These are phyloP conservation scores for Halesus radiatus DNA, from an alignment of 1,140 invertebrate genomes.

Conservation along the genomic window DNA sequence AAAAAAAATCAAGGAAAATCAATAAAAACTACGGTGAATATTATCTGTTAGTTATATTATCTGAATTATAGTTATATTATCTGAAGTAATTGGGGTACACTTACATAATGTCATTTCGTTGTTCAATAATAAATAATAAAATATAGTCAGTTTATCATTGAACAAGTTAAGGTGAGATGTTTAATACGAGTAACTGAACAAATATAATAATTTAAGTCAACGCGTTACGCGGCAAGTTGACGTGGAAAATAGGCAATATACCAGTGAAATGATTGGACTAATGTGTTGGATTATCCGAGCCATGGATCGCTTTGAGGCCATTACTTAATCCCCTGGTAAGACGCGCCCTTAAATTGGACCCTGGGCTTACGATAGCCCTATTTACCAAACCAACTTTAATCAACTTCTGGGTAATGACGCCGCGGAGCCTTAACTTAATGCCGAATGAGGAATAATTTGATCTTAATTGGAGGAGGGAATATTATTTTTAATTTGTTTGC, in stretches of 20 bases:
- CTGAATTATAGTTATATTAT: no score
- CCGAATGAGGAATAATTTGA: slow-evolving; percentile 4
- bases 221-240: no score
- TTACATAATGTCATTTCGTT: no score
- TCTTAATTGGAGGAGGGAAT: background rate
- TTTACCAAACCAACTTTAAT: slow-evolving; percentile 36
- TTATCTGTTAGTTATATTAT: no score
- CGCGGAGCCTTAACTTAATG: background rate
- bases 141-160: no score
- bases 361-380: slow-evolving; percentile 9
- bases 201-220: no score
- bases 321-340: slow-evolving; percentile 17
- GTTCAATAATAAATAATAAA: no score
- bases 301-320: background rate
- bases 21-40: no score
- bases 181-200: no score
- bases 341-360: slow-evolving; percentile 1
- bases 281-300: slow-evolving; percentile 9
- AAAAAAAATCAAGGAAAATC: no score
- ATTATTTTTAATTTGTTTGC: background rate
- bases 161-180: no score
- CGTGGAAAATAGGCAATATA: background rate
- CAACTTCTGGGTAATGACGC: slow-evolving; percentile 25
- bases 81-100: no score
- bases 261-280: slow-evolving; percentile 1